These are phyloP conservation scores for Novumbra hubbsi DNA, from an alignment of 2,797 vertebrate genomes.

Conservation along the genomic window DNA sequence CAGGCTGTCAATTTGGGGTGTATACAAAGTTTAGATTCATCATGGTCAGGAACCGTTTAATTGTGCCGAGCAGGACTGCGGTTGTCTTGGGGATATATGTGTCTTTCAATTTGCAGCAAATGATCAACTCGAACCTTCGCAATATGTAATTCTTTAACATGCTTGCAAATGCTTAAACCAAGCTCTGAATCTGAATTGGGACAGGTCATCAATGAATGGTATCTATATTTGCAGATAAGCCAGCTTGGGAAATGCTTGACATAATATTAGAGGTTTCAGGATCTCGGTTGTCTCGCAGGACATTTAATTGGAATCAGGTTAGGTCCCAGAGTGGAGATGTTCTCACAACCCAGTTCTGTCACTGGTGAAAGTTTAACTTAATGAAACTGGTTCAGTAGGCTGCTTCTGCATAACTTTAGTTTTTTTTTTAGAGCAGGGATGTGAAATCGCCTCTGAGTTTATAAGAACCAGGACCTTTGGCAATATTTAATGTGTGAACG, in stretches of 20 bases:
- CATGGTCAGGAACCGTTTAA: constrained; percentile 2
- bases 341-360: constrained; percentile 78
- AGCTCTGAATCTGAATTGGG: constrained; percentile 56
- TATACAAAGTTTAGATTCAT: constrained; percentile 79
- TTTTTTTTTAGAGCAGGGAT: background rate
- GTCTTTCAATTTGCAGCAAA: background rate
- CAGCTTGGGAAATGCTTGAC: constrained; percentile 62
- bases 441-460: background rate
- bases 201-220: constrained; percentile 68
- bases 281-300: constrained; percentile 66
- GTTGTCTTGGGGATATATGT: background rate
- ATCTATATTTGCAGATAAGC: constrained; percentile 71
- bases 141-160: constrained; percentile 16
- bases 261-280: constrained; percentile 65
- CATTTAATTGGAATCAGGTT: constrained; percentile 79
- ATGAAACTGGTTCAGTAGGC: constrained; percentile 60
- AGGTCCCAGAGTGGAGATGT: constrained; percentile 75
- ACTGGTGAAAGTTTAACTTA: constrained; percentile 63
- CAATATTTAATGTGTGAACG: background rate
- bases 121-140: constrained; percentile 1
- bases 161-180: constrained; percentile 34
- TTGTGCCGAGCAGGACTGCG: background rate
- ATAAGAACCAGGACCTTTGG: background rate
- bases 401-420: background rate
- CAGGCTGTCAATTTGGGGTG: constrained; percentile 76